Percentiles rank a stretch among this genome's conserved stretches.
These are phyloP conservation scores for Columba guinea DNA, from an alignment of 2,797 vertebrate species.

Conservation along the genomic window DNA sequence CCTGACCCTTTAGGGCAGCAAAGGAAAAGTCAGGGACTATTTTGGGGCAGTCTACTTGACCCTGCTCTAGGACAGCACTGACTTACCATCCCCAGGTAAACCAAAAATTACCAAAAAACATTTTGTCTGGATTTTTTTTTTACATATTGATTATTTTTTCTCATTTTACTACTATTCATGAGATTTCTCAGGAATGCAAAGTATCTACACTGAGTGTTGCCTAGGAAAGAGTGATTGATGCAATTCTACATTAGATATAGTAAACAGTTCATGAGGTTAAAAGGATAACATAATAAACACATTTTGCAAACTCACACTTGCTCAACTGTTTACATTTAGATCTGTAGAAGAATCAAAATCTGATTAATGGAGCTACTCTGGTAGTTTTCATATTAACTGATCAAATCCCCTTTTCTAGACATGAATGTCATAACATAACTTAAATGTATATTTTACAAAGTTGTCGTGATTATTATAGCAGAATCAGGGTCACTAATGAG, in stretches of 20 bases:
- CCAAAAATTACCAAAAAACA: background rate
- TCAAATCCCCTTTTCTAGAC: slow-evolving; percentile 26
- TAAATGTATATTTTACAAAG: slow-evolving; percentile 52
- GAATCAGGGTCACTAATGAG: slow-evolving; percentile 2
- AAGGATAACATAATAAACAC: slow-evolving; percentile 63
- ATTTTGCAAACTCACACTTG: slow-evolving; percentile 43
- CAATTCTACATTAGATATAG: slow-evolving; percentile 23
- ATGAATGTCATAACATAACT: slow-evolving; percentile 50
- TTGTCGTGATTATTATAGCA: background rate
- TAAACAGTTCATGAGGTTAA: slow-evolving; percentile 49
- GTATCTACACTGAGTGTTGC: background rate
- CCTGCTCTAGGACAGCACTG: background rate
- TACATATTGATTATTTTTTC: background rate
- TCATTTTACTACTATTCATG: background rate
- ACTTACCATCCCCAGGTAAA: background rate
- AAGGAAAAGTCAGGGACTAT: background rate
- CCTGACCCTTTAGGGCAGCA: background rate
- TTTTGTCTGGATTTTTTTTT: background rate
- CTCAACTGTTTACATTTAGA: slow-evolving; percentile 54
- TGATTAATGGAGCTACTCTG: slow-evolving; percentile 59
- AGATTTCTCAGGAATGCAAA: slow-evolving; percentile 18
- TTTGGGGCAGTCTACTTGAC: background rate
- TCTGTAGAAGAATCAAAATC: slow-evolving; percentile 37
- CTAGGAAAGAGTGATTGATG: slow-evolving; percentile 25
- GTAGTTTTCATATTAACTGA: slow-evolving; percentile 53